These are phyloP conservation scores for Drosophila sechellia DNA, from an alignment of 1,140 invertebrate species.

Conservation along the genomic window DNA sequence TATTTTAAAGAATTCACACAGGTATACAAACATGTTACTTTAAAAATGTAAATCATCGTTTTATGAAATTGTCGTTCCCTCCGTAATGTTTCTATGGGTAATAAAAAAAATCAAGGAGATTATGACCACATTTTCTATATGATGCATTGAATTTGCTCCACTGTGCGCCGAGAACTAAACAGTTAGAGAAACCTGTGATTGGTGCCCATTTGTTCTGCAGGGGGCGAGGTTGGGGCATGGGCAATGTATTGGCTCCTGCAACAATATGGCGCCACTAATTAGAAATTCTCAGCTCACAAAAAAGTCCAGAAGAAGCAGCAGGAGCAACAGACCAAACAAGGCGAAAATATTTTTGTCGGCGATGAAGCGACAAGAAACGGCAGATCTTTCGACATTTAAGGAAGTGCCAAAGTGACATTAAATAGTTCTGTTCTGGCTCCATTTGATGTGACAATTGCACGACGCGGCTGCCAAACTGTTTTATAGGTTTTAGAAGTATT, in stretches of 20 bases:
- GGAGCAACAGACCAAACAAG: slow-evolving; percentile 26
- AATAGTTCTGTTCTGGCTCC: slow-evolving; percentile 72
- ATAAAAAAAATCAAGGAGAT: too few species aligned
- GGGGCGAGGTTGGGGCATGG: not conserved
- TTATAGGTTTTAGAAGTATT: not conserved
- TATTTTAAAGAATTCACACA: too few species aligned
- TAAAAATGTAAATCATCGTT: too few species aligned
- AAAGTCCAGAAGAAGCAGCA: slow-evolving; percentile 39
- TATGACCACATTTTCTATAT: not conserved
- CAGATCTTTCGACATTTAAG: slow-evolving; percentile 70
- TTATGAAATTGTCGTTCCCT: too few species aligned
- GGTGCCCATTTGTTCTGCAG: slow-evolving; percentile 34
- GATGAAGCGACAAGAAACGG: slow-evolving; percentile 47
- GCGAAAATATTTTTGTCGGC: slow-evolving; percentile 61
- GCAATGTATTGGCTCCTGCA: slow-evolving; percentile 55
- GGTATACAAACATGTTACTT: too few species aligned
- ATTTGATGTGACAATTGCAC: slow-evolving; percentile 44
- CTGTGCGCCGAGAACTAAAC: slow-evolving; percentile 25
- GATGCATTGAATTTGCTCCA: not conserved
- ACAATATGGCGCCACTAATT: slow-evolving; percentile 82
- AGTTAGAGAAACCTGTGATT: slow-evolving; percentile 51
- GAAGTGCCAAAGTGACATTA: slow-evolving; percentile 83
- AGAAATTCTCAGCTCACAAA: slow-evolving; percentile 79
- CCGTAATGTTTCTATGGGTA: too few species aligned
- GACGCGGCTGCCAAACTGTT: slow-evolving; percentile 25